Percentiles rank a stretch among this genome's conserved stretches.
phyloP scores from a whole-genome alignment of 2,113 vertebrate genomes.

The Oophaga pumilio region DNA sequence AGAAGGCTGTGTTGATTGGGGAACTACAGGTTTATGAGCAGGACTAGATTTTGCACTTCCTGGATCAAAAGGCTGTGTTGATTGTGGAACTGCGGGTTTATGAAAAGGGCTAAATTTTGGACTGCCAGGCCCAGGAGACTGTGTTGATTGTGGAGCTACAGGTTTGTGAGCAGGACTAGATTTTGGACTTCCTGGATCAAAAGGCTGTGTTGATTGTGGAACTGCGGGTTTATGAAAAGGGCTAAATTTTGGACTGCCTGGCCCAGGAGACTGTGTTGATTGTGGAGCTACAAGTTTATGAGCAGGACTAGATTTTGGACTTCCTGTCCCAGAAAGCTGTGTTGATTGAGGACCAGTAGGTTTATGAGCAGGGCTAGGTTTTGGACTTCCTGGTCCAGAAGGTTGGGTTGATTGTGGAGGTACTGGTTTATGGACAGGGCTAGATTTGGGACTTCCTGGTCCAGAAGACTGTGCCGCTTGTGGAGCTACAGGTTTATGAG shows the following conservation, averaged over 20 bases:
- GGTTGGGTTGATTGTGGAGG: slow-evolving; percentile 66
- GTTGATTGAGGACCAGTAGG: slow-evolving; percentile 64
- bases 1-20: slow-evolving; percentile 67
- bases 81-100: slow-evolving; percentile 65
- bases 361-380: slow-evolving; percentile 67
- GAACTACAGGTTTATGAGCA: slow-evolving; percentile 63
- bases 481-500: slow-evolving; percentile 62
- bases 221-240: slow-evolving; percentile 63
- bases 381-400: slow-evolving; percentile 62
- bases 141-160: slow-evolving; percentile 61
- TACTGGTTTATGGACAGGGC: slow-evolving; percentile 65
- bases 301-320: slow-evolving; percentile 67
- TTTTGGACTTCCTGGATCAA: slow-evolving; percentile 65
- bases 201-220: slow-evolving; percentile 66
- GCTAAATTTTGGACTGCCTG: slow-evolving; percentile 64
- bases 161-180: slow-evolving; percentile 60
- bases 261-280: slow-evolving; percentile 53
- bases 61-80: slow-evolving; percentile 66
- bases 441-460: slow-evolving; percentile 63
- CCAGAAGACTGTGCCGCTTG: slow-evolving; percentile 71
- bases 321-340: slow-evolving; percentile 71
- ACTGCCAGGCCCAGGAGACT: slow-evolving; percentile 58
- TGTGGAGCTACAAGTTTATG: slow-evolving; percentile 65
- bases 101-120: slow-evolving; percentile 65
- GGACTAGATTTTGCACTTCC: slow-evolving; percentile 64